A percentile compares a stretch with the other conserved stretches of the same genome.
Conservation (phyloP, 2,888 invertebrate genomes). For the Platypus cylindrus region DNA sequence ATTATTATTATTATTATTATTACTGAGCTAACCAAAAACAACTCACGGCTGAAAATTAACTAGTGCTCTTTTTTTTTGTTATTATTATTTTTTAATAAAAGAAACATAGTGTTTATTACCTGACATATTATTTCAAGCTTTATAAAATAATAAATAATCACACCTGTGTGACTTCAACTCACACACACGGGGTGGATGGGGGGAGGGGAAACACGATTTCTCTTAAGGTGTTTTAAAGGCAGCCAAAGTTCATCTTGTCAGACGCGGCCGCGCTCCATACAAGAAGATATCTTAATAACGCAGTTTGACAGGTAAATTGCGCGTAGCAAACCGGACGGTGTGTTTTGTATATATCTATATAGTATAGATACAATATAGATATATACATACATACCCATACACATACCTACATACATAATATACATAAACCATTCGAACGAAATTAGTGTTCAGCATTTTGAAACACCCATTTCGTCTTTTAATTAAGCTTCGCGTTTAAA, state of each 20-base stretch:
- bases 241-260: conserved; percentile 5
- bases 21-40: too few relatives aligned
- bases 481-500: conserved; percentile 6
- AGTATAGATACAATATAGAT: not conserved
- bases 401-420: too few relatives aligned
- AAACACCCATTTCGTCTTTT: conserved; percentile 11
- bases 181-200: too few relatives aligned
- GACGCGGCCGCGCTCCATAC: conserved; percentile 12
- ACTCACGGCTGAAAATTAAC: too few relatives aligned
- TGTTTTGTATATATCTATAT: too few relatives aligned
- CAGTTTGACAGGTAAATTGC: conserved; percentile 25
- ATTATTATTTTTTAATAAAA: conserved; percentile 16
- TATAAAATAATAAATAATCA: conserved; percentile 16
- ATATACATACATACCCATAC: too few relatives aligned
- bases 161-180: too few relatives aligned
- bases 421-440: conserved; percentile 19
- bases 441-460: conserved; percentile 15
- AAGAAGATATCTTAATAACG: conserved; percentile 25
- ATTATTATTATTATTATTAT: too few relatives aligned
- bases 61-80: too few relatives aligned
- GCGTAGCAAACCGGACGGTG: conserved; percentile 15
- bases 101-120: conserved; percentile 14
- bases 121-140: conserved; percentile 15
- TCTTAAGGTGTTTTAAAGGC: conserved; percentile 11
- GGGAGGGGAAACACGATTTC: conserved; percentile 11